Conservation (phyloP, 2,113 vertebrate genomes). For the Protobothrops flavoviridis region DNA sequence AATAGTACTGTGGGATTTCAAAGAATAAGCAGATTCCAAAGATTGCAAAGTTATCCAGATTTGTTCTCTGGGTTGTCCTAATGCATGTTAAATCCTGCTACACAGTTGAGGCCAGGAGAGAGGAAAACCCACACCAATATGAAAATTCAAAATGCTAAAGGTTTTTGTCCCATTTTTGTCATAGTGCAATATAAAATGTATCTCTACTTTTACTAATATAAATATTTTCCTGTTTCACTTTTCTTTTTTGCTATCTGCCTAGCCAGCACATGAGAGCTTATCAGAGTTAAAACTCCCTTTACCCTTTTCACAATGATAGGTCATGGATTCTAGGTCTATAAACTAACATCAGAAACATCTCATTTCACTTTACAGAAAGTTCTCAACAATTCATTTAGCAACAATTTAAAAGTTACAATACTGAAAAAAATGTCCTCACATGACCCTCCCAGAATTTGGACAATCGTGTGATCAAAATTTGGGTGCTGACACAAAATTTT, state of each 20-base stretch:
- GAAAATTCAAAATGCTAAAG: neutral
- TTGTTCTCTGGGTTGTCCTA: neutral
- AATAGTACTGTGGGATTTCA: conserved; percentile 71
- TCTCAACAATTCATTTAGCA: neutral
- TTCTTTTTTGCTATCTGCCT: neutral
- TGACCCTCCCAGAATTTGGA: neutral
- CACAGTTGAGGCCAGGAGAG: neutral
- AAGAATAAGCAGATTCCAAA: conserved; percentile 82
- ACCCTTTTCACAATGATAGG: neutral
- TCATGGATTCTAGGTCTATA: neutral
- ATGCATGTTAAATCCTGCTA: neutral
- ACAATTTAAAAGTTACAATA: neutral
- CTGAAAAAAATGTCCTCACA: neutral
- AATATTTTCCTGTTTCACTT: neutral
- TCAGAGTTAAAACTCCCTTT: neutral
- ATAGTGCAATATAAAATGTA: neutral
- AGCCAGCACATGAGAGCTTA: neutral
- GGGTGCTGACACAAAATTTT: neutral
- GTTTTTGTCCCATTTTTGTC: neutral
- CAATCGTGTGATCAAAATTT: neutral
- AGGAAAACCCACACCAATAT: neutral
- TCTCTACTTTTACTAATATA: neutral
- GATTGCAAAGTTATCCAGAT: conserved; percentile 34
- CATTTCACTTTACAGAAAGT: neutral
- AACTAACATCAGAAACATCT: neutral